Conservation (phyloP, 2,888 invertebrate genomes). For the Corythucha ciliata region DNA sequence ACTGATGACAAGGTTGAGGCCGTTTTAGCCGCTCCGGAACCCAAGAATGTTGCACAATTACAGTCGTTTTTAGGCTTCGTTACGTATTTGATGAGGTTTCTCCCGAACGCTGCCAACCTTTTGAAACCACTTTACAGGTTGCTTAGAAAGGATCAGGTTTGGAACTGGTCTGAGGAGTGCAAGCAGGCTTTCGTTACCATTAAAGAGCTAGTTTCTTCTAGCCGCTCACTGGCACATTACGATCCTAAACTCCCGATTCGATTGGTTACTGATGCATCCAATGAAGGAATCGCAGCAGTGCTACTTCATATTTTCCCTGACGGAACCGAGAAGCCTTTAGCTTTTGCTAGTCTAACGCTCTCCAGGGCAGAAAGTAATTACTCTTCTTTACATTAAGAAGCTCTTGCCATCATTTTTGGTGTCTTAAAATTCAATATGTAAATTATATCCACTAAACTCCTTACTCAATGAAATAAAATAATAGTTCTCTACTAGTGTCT, state of each 20-base stretch:
- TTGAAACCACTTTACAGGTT: conserved; percentile 4
- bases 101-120: background rate
- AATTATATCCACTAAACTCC: too few relatives aligned
- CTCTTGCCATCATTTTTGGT: background rate
- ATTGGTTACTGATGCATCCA: conserved; percentile 6
- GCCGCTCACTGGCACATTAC: conserved; percentile 7
- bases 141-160: background rate
- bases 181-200: background rate
- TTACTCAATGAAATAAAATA: too few relatives aligned
- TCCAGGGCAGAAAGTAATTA: conserved; percentile 5
- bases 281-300: conserved; percentile 1
- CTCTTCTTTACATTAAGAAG: conserved; percentile 10
- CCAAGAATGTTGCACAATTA: background rate
- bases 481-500: too few relatives aligned
- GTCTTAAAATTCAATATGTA: conserved; percentile 5
- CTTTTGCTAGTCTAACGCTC: conserved; percentile 2
- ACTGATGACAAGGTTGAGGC: conserved; percentile 12
- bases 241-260: conserved; percentile 12
- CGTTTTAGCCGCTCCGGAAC: conserved; percentile 5
- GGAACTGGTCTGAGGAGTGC: conserved; percentile 1
- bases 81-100: conserved; percentile 2
- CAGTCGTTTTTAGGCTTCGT: conserved; percentile 18
- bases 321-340: conserved; percentile 5
- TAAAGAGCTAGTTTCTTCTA: background rate
- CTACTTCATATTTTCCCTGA: conserved; percentile 9